Conservation (phyloP, 2,888 invertebrate genomes). For the Yponomeuta malinellus region DNA sequence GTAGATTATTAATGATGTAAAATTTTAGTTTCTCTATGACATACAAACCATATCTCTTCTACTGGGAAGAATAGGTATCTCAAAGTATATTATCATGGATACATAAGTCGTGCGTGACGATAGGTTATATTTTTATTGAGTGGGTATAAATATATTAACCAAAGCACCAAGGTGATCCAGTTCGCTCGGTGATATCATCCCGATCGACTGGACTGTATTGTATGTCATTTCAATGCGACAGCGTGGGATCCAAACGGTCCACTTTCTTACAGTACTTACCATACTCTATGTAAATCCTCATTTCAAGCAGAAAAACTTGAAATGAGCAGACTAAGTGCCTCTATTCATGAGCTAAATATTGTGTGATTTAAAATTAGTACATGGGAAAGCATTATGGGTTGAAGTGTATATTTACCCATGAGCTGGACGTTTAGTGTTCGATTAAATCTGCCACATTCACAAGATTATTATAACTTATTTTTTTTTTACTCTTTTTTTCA, state of each 20-base stretch:
- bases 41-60: not conserved
- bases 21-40: not conserved
- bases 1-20: not conserved
- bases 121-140: not conserved
- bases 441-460: no score
- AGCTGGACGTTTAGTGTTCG: no score
- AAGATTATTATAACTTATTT: no score
- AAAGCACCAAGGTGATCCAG: slow-evolving; percentile 31
- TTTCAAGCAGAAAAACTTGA: not conserved
- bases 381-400: no score
- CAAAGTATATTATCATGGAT: not conserved
- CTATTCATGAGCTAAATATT: not conserved
- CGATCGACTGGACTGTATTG: slow-evolving; percentile 35
- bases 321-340: not conserved
- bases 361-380: no score
- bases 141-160: not conserved
- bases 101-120: not conserved
- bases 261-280: not conserved
- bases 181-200: slow-evolving; percentile 49
- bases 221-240: slow-evolving; percentile 35
- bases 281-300: not conserved
- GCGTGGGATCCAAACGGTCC: slow-evolving; percentile 30
- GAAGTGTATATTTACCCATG: no score
- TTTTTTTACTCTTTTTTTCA: no score
- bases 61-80: not conserved